Percentiles rank a stretch among this genome's conserved stretches.
These are phyloP conservation scores for Sceliomorpha sp. DNA, from an alignment of 2,888 invertebrate genomes.

Conservation along the genomic window DNA sequence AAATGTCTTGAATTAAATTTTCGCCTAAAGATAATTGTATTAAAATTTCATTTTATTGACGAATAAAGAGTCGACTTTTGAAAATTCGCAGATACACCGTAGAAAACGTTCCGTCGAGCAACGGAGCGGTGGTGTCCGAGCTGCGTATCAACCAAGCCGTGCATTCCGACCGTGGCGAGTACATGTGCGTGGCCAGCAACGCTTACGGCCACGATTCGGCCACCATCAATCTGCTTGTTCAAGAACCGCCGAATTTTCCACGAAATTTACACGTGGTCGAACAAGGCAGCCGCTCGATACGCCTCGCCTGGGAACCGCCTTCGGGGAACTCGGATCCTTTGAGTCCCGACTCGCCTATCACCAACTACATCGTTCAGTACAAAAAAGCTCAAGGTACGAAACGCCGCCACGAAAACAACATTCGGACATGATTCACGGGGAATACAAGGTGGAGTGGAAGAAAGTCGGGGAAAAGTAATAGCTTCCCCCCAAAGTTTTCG, in stretches of 20 bases:
- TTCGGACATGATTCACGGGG: slow-evolving; percentile 3
- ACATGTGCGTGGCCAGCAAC: slow-evolving; percentile 84
- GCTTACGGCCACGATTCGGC: slow-evolving; percentile 84
- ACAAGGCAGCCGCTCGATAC: slow-evolving; percentile 82
- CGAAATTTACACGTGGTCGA: slow-evolving; percentile 82
- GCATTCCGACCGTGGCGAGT: slow-evolving; percentile 83
- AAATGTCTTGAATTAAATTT: not conserved
- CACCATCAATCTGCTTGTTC: slow-evolving; percentile 81
- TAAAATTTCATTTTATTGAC: too few species aligned
- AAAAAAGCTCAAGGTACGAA: slow-evolving; percentile 82
- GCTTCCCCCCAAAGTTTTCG: too few species aligned
- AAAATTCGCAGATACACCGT: slow-evolving; percentile 67
- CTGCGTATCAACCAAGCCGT: slow-evolving; percentile 82
- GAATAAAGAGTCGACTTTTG: slow-evolving; percentile 1
- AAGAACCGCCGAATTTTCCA: slow-evolving; percentile 85
- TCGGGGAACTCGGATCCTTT: slow-evolving; percentile 79
- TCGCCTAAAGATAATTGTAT: too few species aligned
- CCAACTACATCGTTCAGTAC: slow-evolving; percentile 83
- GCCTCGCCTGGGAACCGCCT: slow-evolving; percentile 82
- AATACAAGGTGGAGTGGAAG: not conserved
- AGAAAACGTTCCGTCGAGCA: slow-evolving; percentile 76
- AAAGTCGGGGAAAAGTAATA: not conserved
- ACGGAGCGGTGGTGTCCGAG: slow-evolving; percentile 82
- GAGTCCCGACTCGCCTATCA: slow-evolving; percentile 81
- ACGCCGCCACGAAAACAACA: slow-evolving; percentile 19